Percentiles rank a stretch among this genome's conserved stretches.
Conservation (phyloP, 2,888 invertebrate genomes). For the Melinaea marsaeus region DNA sequence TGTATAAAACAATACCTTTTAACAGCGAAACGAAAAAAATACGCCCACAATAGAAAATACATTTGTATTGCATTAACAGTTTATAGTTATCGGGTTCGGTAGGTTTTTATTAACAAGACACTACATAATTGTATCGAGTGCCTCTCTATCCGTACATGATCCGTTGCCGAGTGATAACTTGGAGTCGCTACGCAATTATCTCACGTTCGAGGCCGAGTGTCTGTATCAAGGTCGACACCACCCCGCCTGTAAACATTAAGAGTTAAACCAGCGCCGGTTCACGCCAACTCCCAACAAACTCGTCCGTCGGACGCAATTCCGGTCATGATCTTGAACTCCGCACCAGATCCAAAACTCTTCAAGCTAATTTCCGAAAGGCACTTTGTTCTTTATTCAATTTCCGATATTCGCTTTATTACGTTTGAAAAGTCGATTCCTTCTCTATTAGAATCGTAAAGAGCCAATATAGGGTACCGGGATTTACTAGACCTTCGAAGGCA, state of each 20-base stretch:
- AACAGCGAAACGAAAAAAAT: constrained; percentile 7
- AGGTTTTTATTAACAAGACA: too few species aligned
- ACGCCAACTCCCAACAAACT: constrained; percentile 69
- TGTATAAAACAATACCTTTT: constrained; percentile 16
- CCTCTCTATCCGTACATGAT: too few species aligned
- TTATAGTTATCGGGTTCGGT: too few species aligned
- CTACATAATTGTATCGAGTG: too few species aligned
- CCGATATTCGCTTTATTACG: constrained; percentile 62
- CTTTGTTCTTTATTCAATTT: constrained; percentile 77
- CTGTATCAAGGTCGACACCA: constrained; percentile 19
- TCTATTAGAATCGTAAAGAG: constrained; percentile 19
- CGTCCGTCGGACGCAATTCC: constrained; percentile 71
- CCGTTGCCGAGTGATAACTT: background rate
- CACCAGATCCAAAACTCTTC: constrained; percentile 68
- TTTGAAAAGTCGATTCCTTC: constrained; percentile 50
- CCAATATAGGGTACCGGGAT: background rate
- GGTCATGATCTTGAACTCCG: constrained; percentile 65
- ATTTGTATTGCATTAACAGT: background rate
- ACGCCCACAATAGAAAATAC: background rate
- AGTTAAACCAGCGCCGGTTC: constrained; percentile 53
- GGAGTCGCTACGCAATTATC: constrained; percentile 6
- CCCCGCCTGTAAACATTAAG: constrained; percentile 47
- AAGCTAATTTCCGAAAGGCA: constrained; percentile 76
- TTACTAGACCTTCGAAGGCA: background rate
- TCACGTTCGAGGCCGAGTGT: constrained; percentile 3